Evolutionary conservation across 2,888 invertebrate genomes (phyloP).

Genomic region (Antheraea assamensis): DNA sequence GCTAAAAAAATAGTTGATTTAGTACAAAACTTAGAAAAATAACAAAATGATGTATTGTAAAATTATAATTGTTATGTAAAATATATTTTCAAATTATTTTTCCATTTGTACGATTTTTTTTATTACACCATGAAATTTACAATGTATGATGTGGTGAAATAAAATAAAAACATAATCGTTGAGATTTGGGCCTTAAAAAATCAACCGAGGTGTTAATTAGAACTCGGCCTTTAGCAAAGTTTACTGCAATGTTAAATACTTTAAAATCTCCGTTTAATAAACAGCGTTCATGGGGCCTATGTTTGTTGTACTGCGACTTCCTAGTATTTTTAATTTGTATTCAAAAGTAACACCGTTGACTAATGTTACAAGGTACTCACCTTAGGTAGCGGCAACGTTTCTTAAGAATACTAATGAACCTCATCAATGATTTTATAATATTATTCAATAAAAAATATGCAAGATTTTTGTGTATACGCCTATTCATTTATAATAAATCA

Average conservation of each 20-base stretch:
- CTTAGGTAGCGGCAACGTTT: neutral
- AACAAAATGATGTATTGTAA: too few relatives aligned
- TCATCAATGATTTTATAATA: constrained; percentile 2
- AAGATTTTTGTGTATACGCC: too few relatives aligned
- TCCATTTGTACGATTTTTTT: too few relatives aligned
- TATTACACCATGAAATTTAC: too few relatives aligned
- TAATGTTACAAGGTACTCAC: constrained; percentile 18
- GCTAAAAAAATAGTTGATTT: too few relatives aligned
- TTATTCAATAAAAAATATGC: neutral
- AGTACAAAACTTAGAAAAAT: too few relatives aligned
- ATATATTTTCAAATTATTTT: too few relatives aligned
- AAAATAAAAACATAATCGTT: too few relatives aligned
- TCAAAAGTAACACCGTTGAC: constrained; percentile 17
- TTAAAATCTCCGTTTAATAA: neutral
- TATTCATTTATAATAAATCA: too few relatives aligned
- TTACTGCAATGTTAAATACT: neutral
- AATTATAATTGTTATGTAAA: too few relatives aligned
- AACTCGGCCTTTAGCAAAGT: neutral
- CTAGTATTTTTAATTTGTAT: constrained; percentile 20
- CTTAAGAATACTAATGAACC: constrained; percentile 3
- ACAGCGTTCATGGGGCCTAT: neutral
- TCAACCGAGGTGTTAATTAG: constrained; percentile 7
- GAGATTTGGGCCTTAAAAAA: too few relatives aligned
- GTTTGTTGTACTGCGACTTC: constrained; percentile 4
- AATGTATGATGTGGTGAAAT: too few relatives aligned